phyloP scores from a whole-genome alignment of 2,113 vertebrate genomes.

The Calyptommatus sinebrachiatus region DNA sequence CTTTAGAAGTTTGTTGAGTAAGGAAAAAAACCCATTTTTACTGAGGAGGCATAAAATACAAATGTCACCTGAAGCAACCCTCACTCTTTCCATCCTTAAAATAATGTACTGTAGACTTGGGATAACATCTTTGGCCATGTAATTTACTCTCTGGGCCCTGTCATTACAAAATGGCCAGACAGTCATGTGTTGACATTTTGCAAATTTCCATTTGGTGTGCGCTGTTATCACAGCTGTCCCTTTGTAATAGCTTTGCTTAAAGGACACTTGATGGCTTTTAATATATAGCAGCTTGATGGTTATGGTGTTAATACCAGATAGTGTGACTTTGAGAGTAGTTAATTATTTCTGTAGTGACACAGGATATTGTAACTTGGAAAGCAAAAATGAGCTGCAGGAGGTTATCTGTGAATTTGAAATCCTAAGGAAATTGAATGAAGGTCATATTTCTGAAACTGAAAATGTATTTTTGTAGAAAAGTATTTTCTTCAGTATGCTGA shows the following conservation, averaged over 20 bases:
- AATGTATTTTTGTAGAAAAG: not conserved
- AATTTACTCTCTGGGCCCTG: slow-evolving; percentile 6
- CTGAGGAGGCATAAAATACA: not conserved
- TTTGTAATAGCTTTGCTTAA: slow-evolving; percentile 10
- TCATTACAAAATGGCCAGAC: slow-evolving; percentile 26
- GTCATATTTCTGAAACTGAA: slow-evolving; percentile 9
- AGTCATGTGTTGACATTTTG: not conserved
- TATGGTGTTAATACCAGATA: not conserved
- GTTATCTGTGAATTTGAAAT: slow-evolving; percentile 32
- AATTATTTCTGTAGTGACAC: slow-evolving; percentile 34
- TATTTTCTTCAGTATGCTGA: not conserved
- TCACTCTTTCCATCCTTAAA: not conserved
- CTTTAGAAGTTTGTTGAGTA: not conserved
- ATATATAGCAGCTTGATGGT: not conserved
- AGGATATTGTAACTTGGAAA: slow-evolving; percentile 40
- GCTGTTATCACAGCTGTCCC: slow-evolving; percentile 7
- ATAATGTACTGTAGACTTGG: not conserved
- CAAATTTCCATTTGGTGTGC: not conserved
- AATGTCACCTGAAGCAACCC: not conserved
- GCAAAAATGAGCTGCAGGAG: slow-evolving; percentile 31
- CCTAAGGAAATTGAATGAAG: slow-evolving; percentile 38
- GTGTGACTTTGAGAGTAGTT: slow-evolving; percentile 36
- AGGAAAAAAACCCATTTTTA: slow-evolving; percentile 16
- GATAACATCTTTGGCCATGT: slow-evolving; percentile 13
- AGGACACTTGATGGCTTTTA: not conserved